A percentile compares a stretch with the other conserved stretches of the same genome.
Evolutionary conservation across 2,113 vertebrate genomes (phyloP).

Genomic region (Rattus rattus): DNA sequence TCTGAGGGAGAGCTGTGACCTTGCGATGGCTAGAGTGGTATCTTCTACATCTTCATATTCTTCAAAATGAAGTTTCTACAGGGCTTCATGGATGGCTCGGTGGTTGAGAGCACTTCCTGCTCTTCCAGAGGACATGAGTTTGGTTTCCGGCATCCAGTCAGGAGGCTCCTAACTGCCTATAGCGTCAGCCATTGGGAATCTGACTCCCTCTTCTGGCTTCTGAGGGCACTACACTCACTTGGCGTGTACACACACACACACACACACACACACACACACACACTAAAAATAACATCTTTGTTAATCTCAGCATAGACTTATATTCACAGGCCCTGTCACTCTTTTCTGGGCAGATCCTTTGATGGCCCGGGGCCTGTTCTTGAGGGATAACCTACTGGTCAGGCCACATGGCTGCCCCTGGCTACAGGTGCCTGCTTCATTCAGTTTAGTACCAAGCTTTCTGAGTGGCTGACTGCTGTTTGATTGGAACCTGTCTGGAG

Average conservation of each 20-base stretch:
- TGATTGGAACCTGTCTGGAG: background rate
- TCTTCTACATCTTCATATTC: background rate
- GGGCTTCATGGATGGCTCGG: no score
- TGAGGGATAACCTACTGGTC: no score
- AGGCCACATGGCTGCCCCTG: background rate
- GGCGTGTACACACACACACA: no score
- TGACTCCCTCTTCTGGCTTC: background rate
- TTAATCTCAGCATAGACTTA: accelerated
- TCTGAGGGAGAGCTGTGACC: background rate
- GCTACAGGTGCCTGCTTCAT: accelerated
- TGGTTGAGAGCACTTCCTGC: background rate
- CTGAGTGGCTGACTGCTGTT: background rate
- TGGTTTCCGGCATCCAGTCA: background rate
- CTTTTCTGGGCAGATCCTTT: background rate
- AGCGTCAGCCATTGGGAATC: background rate
- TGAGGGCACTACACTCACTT: background rate
- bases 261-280: no score
- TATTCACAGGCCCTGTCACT: background rate
- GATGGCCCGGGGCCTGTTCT: background rate
- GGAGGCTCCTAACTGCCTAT: background rate
- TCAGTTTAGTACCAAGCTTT: accelerated
- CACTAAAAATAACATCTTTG: background rate
- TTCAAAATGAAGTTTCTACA: background rate
- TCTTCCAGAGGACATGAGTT: background rate
- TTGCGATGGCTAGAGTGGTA: accelerated